Base-by-base conservation (phyloP, 2,888 invertebrate species). In the Byasa hedistus region DNA sequence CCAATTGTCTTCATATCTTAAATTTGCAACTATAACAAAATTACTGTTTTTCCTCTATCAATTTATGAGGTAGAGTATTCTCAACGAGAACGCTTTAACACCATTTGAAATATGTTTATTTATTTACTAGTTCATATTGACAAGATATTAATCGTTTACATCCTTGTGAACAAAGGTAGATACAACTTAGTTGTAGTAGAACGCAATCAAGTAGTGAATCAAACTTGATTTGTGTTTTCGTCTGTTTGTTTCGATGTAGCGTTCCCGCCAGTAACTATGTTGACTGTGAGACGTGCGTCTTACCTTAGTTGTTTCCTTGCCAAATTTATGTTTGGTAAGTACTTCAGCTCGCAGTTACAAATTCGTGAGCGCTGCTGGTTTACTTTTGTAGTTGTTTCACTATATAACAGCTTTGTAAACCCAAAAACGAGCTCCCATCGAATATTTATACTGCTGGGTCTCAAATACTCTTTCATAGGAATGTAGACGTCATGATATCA, bases 241-340 rank as follows among this genome's bases (percentile, higher is more conserved):
- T 51, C 56, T 32, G 63, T 57, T 63, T 57, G 48, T 57, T 63
- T 27, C 57, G 56, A 57, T 2, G 32, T 51, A 51, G 57, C 63
- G 51, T 63, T 63, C 27, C 57, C 57, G 17, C 57, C 17, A 32
- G 51, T 63, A 63, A 63, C 57, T 44, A 63, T 63, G 63, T 63
- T 57, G 63, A 63, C 48, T 57, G n/a, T 57, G 63, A 24, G 57
- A 21, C 63, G 60, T 61, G 57, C 62, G 24, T 24, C 62, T 57
- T 63, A 63, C 57, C 48, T 27, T 3, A 61, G 52, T 7, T 54
- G 54, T 54, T 62, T 66, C 61, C 57, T 66, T 66, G 66, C 66
- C 66, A 66, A 66, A 66, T 66, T 66, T 57, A 62, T 66, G 66
- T 66, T 66, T 66, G 66, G 54, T 66, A 62, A 61, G 22, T 54